phyloP scores from a whole-genome alignment of 2,113 vertebrate genomes.

The Piprites chloris region DNA sequence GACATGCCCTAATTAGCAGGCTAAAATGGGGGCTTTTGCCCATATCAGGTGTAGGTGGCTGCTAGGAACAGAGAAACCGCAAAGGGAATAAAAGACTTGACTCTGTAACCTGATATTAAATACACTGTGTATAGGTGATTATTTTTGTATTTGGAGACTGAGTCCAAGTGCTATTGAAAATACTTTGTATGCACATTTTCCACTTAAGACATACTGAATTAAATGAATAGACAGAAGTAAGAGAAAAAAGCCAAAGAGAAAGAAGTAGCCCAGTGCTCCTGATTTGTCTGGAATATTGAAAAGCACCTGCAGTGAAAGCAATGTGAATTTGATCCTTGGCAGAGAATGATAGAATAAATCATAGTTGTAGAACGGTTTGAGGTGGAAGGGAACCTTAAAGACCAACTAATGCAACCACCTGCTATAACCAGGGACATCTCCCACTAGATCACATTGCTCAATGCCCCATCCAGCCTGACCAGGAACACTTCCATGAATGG shows the following conservation, averaged over 20 bases:
- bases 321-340: background rate
- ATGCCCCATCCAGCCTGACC: background rate
- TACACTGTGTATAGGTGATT: background rate
- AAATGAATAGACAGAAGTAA: background rate
- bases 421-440: background rate
- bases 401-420: background rate
- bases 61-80: background rate
- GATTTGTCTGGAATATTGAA: background rate
- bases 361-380: background rate
- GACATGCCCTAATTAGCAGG: background rate
- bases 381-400: background rate
- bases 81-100: background rate
- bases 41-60: background rate
- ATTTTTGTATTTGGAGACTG: background rate
- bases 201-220: background rate
- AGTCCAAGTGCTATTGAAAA: background rate
- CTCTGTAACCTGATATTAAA: background rate
- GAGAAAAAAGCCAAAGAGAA: background rate
- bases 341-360: background rate
- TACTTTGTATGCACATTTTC: background rate
- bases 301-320: background rate
- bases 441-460: background rate
- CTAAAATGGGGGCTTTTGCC: background rate
- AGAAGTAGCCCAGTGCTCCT: background rate
- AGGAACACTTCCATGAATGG: accelerated